phyloP scores from a whole-genome alignment of 2,797 vertebrate genomes.

The Rhynchotus rufescens region DNA sequence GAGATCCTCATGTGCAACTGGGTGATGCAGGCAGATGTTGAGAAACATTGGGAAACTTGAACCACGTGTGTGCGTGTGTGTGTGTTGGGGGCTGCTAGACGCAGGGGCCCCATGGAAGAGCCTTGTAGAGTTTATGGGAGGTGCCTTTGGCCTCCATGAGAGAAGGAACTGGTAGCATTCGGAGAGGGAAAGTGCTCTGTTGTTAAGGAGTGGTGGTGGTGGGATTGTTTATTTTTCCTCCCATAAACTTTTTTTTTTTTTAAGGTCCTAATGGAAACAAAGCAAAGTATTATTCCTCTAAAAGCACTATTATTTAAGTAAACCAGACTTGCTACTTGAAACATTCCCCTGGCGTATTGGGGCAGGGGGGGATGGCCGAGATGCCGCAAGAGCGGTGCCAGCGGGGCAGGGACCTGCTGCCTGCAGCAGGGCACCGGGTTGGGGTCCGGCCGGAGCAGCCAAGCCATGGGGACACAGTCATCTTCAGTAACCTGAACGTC shows the following conservation, averaged over 20 bases:
- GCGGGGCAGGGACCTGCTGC: neutral
- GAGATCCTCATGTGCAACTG: rapidly evolving
- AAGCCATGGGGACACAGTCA: neutral
- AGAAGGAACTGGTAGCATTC: constrained; percentile 65
- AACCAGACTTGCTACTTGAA: constrained; percentile 75
- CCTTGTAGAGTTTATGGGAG: constrained; percentile 66
- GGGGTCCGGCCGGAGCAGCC: neutral
- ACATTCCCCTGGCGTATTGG: constrained; percentile 72
- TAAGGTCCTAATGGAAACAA: constrained; percentile 73
- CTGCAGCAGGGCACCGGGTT: neutral
- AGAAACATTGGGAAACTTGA: neutral
- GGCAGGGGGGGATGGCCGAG: constrained; percentile 49
- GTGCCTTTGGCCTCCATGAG: constrained; percentile 48
- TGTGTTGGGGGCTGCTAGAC: neutral
- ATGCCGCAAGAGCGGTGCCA: neutral
- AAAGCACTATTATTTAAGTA: constrained; percentile 74
- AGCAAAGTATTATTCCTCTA: constrained; percentile 74
- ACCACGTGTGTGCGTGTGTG: neutral
- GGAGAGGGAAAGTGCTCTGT: constrained; percentile 70
- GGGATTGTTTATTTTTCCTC: constrained; percentile 76
- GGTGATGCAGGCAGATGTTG: neutral
- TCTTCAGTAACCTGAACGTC: neutral
- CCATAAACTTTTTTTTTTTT: constrained; percentile 68
- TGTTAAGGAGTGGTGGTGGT: constrained; percentile 72
- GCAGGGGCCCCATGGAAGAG: constrained; percentile 57